Conservation (phyloP, 2,113 vertebrate species). For the Hyla sarda region DNA sequence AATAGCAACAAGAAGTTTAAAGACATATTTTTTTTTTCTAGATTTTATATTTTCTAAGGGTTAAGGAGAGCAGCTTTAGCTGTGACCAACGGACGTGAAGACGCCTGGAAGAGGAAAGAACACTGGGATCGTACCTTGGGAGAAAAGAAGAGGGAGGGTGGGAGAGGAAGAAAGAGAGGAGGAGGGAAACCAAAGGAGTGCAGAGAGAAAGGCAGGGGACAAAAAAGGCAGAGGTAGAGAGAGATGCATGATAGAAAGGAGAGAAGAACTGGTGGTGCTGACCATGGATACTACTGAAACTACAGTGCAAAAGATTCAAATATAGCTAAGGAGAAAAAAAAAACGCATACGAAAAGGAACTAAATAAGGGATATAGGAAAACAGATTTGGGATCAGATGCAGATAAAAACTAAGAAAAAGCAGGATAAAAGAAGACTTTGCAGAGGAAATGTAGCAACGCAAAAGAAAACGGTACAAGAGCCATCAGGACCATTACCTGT, state of each 20-base stretch:
- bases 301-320: neutral
- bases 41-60: neutral
- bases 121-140: constrained; percentile 46
- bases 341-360: neutral
- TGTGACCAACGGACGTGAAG: constrained; percentile 20
- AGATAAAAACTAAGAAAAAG: neutral
- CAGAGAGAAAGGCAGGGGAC: constrained; percentile 33
- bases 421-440: neutral
- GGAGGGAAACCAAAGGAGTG: constrained; percentile 31
- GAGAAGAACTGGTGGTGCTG: constrained; percentile 29
- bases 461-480: neutral
- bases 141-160: constrained; percentile 49
- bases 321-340: neutral
- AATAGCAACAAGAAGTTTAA: neutral
- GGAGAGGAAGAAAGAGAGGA: constrained; percentile 36
- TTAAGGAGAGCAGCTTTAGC: neutral
- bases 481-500: too few relatives aligned
- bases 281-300: neutral
- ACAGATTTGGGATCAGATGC: neutral
- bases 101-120: constrained; percentile 28
- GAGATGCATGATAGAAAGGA: constrained; percentile 30
- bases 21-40: neutral
- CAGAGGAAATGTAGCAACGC: neutral
- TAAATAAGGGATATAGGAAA: neutral
- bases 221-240: neutral